Percentiles rank a stretch among this genome's conserved stretches.
Evolutionary conservation across 2,113 vertebrate species (phyloP).

Genomic region (Gadus macrocephalus): DNA sequence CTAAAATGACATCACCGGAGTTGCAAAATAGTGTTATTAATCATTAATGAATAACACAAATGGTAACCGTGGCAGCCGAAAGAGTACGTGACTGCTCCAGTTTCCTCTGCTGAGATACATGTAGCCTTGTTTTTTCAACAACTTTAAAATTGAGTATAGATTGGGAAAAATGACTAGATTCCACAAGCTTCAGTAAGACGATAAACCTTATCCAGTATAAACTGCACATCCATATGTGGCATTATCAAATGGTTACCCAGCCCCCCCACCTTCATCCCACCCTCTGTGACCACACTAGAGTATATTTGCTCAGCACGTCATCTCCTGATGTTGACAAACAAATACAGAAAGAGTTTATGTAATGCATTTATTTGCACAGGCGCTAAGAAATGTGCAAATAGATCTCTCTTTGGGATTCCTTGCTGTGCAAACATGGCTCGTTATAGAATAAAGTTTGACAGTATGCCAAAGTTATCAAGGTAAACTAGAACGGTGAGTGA

Average conservation of each 20-base stretch:
- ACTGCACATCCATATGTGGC: conserved; percentile 1
- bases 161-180: too few relatives aligned
- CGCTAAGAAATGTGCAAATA: conserved; percentile 97
- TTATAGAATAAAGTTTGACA: conserved; percentile 78
- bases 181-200: too few relatives aligned
- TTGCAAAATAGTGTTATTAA: too few relatives aligned
- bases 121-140: too few relatives aligned
- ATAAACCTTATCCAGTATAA: too few relatives aligned
- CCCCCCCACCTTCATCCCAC: conserved; percentile 10
- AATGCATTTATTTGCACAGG: conserved; percentile 97
- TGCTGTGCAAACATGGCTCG: conserved; percentile 87
- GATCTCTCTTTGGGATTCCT: conserved; percentile 94
- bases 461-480: conserved; percentile 75
- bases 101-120: too few relatives aligned
- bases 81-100: too few relatives aligned
- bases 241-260: conserved; percentile 34
- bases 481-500: conserved; percentile 73
- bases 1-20: too few relatives aligned
- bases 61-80: too few relatives aligned
- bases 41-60: too few relatives aligned
- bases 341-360: conserved; percentile 93
- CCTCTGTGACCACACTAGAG: conserved; percentile 75
- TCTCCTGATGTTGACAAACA: conserved; percentile 97
- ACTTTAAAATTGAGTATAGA: too few relatives aligned
- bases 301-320: conserved; percentile 90